phyloP scores from a whole-genome alignment of 2,113 vertebrate genomes.

The Corythaeola cristata region DNA sequence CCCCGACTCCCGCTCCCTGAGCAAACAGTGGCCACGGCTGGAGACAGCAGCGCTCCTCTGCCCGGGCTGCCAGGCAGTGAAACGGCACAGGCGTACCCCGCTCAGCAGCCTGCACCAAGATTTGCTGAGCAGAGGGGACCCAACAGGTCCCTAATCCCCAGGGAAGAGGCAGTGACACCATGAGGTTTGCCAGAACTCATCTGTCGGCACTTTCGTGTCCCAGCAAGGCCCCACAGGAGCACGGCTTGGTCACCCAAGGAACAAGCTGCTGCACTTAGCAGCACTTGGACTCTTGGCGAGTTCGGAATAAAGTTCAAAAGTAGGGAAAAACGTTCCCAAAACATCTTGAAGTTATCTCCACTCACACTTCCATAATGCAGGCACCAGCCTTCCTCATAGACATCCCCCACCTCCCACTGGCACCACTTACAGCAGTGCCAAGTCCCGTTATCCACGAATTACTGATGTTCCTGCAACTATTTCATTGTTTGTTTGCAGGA shows the following conservation, averaged over 20 bases:
- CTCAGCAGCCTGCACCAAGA: neutral
- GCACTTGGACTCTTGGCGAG: neutral
- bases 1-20: neutral
- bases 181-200: neutral
- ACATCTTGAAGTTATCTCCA: neutral
- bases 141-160: neutral
- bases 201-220: conserved; percentile 12
- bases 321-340: neutral
- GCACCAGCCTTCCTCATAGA: neutral
- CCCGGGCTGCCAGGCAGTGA: neutral
- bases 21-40: neutral
- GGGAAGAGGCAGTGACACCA: neutral
- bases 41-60: neutral
- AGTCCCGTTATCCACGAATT: neutral
- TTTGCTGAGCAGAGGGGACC: neutral
- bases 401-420: neutral
- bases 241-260: neutral
- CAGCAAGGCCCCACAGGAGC: neutral
- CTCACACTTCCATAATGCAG: neutral
- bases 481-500: neutral
- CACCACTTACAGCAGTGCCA: neutral
- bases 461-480: neutral
- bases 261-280: conserved; percentile 27
- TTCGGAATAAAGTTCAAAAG: neutral
- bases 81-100: neutral